Evolutionary conservation across 2,888 invertebrate genomes (phyloP).

Genomic region (Hermaeophaga mercurialis): DNA sequence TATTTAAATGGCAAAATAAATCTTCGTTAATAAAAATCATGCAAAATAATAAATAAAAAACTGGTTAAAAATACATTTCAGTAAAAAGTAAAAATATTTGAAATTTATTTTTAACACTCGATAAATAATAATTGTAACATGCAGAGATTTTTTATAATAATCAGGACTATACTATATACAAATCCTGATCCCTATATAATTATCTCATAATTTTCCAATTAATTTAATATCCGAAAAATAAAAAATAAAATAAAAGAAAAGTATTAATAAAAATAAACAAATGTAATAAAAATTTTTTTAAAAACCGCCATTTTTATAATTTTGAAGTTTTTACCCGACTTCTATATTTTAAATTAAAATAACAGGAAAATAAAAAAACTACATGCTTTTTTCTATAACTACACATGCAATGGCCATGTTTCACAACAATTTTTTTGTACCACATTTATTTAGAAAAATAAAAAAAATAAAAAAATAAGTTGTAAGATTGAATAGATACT

Average conservation of each 20-base stretch:
- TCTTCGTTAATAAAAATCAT: conserved; percentile 37
- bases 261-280: conserved; percentile 12
- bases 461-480: too few relatives aligned
- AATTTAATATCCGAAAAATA: background rate
- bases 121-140: background rate
- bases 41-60: conserved; percentile 43
- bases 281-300: conserved; percentile 5
- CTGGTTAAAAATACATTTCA: conserved; percentile 36
- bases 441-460: too few relatives aligned
- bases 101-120: conserved; percentile 3
- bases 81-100: too few relatives aligned
- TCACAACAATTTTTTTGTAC: conserved; percentile 23
- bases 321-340: background rate
- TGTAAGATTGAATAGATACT: too few relatives aligned
- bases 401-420: conserved; percentile 41
- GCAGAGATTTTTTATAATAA: background rate
- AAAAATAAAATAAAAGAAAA: conserved; percentile 3
- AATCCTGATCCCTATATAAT: background rate
- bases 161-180: background rate
- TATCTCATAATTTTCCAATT: background rate
- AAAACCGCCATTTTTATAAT: conserved; percentile 10
- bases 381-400: conserved; percentile 46
- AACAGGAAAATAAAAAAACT: conserved; percentile 28
- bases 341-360: conserved; percentile 31
- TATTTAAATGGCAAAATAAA: conserved; percentile 38